Evolutionary conservation across 2,113 vertebrate species (phyloP).

Genomic region (Odontophorus gujanensis): DNA sequence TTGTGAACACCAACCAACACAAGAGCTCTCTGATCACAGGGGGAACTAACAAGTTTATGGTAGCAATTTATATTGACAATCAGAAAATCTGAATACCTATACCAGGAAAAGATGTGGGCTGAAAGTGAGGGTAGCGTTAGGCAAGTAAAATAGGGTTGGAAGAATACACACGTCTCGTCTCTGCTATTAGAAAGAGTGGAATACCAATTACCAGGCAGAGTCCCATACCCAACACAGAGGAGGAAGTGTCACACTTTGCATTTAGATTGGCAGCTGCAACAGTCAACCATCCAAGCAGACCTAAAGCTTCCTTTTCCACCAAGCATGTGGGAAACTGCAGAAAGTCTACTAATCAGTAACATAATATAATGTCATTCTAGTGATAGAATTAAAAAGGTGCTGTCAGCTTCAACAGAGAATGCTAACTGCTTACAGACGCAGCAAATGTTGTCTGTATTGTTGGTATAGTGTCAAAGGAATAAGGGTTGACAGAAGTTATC

Average conservation of each 20-base stretch:
- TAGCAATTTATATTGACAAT: neutral
- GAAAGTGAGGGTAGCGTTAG: neutral
- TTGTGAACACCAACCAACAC: neutral
- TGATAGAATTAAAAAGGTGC: neutral
- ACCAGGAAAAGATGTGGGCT: neutral
- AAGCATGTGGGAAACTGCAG: neutral
- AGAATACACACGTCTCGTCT: neutral
- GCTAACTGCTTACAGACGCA: neutral
- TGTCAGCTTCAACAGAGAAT: neutral
- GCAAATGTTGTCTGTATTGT: neutral
- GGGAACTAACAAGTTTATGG: neutral
- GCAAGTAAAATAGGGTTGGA: neutral
- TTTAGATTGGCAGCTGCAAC: neutral
- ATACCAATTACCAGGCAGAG: neutral
- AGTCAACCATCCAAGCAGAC: neutral
- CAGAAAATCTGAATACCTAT: neutral
- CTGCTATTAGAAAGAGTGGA: neutral
- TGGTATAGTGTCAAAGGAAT: neutral
- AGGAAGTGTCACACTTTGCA: neutral
- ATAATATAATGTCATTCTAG: neutral
- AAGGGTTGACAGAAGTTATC: neutral
- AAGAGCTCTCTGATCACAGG: neutral
- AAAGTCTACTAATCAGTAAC: neutral
- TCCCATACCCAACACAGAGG: neutral
- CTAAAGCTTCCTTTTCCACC: neutral